Evolutionary conservation across 2,888 invertebrate species (phyloP).

Genomic region (Lamproptera curius): DNA sequence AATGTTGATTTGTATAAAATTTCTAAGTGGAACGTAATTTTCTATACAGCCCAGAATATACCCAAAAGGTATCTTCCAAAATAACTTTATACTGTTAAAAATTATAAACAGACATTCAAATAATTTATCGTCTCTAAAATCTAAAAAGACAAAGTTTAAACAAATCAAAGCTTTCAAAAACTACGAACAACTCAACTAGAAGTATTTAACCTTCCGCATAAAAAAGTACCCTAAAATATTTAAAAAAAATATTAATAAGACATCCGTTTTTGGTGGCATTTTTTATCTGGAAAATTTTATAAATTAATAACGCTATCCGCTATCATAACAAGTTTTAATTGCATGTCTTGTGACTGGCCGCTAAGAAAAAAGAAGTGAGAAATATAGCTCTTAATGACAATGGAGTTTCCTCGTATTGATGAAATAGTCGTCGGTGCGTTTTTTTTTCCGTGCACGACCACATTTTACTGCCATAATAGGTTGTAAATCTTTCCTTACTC

Average conservation of each 20-base stretch:
- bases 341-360: neutral
- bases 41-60: too few species aligned
- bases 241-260: neutral
- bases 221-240: neutral
- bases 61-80: too few species aligned
- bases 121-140: too few species aligned
- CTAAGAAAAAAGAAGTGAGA: conserved; percentile 2
- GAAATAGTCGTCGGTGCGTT: neutral
- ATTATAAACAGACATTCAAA: too few species aligned
- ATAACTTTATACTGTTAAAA: too few species aligned
- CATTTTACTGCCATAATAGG: neutral
- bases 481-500: conserved; percentile 2
- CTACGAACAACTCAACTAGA: neutral
- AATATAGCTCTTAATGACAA: neutral
- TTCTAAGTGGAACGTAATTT: too few species aligned
- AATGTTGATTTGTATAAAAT: too few species aligned
- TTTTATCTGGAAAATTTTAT: neutral
- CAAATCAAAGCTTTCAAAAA: neutral
- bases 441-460: neutral
- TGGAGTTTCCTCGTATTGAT: conserved; percentile 5
- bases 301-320: neutral
- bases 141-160: neutral
- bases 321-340: conserved; percentile 11
- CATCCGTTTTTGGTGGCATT: neutral
- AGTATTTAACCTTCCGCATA: neutral